Percentiles rank a stretch among this genome's conserved stretches.
phyloP scores from a whole-genome alignment of 2,888 invertebrate species.

The Drosophila nr. medialis region DNA sequence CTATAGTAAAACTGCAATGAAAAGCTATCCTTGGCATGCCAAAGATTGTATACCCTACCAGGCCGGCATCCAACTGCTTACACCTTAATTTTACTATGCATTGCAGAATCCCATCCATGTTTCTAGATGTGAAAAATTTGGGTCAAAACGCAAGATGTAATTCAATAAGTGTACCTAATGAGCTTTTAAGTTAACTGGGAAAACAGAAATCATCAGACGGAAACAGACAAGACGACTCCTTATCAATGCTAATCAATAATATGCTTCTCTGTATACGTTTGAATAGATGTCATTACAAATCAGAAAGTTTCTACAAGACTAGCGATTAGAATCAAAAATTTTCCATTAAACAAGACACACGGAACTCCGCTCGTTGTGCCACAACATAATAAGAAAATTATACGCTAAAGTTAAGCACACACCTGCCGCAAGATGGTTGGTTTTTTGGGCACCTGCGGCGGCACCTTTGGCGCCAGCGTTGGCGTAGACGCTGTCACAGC shows the following conservation, averaged over 20 bases:
- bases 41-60: neutral
- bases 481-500: slow-evolving; percentile 47
- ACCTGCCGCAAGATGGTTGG: slow-evolving; percentile 81
- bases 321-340: neutral
- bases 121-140: neutral
- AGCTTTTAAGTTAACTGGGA: neutral
- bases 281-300: neutral
- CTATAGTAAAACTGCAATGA: neutral
- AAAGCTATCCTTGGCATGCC: neutral
- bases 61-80: neutral
- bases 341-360: neutral
- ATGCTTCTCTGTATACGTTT: neutral
- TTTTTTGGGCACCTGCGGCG: slow-evolving; percentile 84
- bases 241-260: neutral
- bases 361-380: neutral
- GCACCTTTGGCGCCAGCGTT: slow-evolving; percentile 80
- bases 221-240: neutral
- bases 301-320: neutral
- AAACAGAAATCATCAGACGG: neutral
- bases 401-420: slow-evolving; percentile 46
- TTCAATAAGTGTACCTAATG: neutral
- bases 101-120: neutral
- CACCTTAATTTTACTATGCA: neutral
- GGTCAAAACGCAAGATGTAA: neutral
- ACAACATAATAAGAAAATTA: neutral